phyloP scores from a whole-genome alignment of 1,140 invertebrate species.

The Chironomus tepperi region DNA sequence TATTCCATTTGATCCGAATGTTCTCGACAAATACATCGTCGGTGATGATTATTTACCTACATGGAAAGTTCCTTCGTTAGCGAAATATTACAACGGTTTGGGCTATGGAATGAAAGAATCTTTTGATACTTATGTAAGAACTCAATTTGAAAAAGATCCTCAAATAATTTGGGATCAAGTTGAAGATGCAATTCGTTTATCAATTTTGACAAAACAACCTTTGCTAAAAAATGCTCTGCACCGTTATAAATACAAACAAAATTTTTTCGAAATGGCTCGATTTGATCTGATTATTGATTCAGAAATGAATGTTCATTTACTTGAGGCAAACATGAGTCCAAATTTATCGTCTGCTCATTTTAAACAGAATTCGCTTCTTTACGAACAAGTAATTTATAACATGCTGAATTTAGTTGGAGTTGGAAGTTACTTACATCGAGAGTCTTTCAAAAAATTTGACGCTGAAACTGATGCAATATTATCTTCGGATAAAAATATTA shows the following conservation, averaged over 20 bases:
- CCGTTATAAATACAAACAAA: slow-evolving; percentile 48
- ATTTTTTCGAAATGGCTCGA: slow-evolving; percentile 91
- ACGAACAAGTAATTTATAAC: slow-evolving; percentile 88
- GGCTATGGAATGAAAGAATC: slow-evolving; percentile 80
- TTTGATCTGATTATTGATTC: slow-evolving; percentile 91
- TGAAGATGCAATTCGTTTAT: slow-evolving; percentile 63
- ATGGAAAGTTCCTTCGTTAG: slow-evolving; percentile 84
- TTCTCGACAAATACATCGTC: slow-evolving; percentile 86
- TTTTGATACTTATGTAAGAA: slow-evolving; percentile 70
- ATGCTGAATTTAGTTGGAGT: slow-evolving; percentile 76
- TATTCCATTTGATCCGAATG: slow-evolving; percentile 76
- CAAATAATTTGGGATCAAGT: slow-evolving; percentile 72
- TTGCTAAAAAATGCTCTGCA: slow-evolving; percentile 50
- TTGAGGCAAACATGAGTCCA: slow-evolving; percentile 98
- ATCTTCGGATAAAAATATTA: slow-evolving; percentile 69
- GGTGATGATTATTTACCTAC: slow-evolving; percentile 90
- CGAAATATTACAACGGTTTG: slow-evolving; percentile 63
- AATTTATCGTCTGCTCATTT: slow-evolving; percentile 92
- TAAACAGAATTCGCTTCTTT: slow-evolving; percentile 74
- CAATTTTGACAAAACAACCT: slow-evolving; percentile 67
- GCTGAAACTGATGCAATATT: slow-evolving; percentile 53
- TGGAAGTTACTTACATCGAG: slow-evolving; percentile 28
- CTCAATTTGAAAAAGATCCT: slow-evolving; percentile 55
- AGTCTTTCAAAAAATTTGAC: slow-evolving; percentile 25
- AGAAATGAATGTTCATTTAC: slow-evolving; percentile 74